Evolutionary conservation across 2,797 vertebrate species (phyloP).

Genomic region (Sebastes jordani): DNA sequence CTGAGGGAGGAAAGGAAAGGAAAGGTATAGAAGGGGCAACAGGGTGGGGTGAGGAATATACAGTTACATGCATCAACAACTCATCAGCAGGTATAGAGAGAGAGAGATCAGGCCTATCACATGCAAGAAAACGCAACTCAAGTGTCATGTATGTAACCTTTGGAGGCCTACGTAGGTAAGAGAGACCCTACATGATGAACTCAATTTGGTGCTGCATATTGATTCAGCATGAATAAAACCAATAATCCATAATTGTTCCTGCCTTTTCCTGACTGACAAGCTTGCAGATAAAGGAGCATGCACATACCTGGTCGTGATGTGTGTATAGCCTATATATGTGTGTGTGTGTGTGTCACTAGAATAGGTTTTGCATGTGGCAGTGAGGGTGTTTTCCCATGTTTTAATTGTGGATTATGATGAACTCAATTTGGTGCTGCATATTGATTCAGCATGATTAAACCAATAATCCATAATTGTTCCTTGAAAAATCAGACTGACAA

Average conservation of each 20-base stretch:
- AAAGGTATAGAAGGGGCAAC: slow-evolving; percentile 55
- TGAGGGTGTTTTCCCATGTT: slow-evolving; percentile 42
- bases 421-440: not conserved
- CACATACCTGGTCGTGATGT: slow-evolving; percentile 24
- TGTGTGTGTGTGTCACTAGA: not conserved
- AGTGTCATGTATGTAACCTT: slow-evolving; percentile 31
- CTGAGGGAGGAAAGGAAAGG: slow-evolving; percentile 75
- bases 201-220: not conserved
- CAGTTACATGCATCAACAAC: slow-evolving; percentile 81
- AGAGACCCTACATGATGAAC: not conserved
- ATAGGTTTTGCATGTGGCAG: not conserved
- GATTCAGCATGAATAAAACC: slow-evolving; percentile 17
- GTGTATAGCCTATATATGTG: not conserved
- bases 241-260: slow-evolving; percentile 17
- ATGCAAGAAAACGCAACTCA: slow-evolving; percentile 9
- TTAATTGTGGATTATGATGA: slow-evolving; percentile 32
- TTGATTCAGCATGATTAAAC: slow-evolving; percentile 14
- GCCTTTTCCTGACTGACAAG: slow-evolving; percentile 9
- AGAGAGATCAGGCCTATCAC: slow-evolving; percentile 52
- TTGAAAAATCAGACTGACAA: slow-evolving; percentile 5
- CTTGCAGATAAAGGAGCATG: not conserved
- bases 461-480: slow-evolving; percentile 14
- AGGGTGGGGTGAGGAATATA: slow-evolving; percentile 64
- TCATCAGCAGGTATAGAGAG: slow-evolving; percentile 60
- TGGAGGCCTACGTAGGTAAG: not conserved